Conservation (phyloP, 2,888 invertebrate species). For the Athetis lepigone region DNA sequence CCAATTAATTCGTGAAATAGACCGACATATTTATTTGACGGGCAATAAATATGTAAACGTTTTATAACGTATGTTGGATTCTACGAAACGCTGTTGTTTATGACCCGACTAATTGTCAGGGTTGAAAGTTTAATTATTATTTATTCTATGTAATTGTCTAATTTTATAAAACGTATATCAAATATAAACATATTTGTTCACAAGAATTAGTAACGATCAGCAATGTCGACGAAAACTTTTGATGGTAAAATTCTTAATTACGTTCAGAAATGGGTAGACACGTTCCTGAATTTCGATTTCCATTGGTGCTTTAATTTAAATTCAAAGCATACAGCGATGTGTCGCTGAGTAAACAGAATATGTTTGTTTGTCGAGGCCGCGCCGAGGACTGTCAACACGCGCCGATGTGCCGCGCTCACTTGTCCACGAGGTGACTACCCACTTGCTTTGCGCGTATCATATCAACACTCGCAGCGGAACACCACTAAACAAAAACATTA, state of each 20-base stretch:
- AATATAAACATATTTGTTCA: slow-evolving; percentile 18
- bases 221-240: slow-evolving; percentile 26
- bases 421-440: slow-evolving; percentile 56
- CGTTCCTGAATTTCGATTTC: slow-evolving; percentile 78
- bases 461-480: slow-evolving; percentile 34
- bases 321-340: slow-evolving; percentile 84
- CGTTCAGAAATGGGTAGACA: slow-evolving; percentile 72
- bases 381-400: slow-evolving; percentile 78
- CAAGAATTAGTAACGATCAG: slow-evolving; percentile 22
- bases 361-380: slow-evolving; percentile 81
- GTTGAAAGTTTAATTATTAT: slow-evolving; percentile 44
- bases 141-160: slow-evolving; percentile 17
- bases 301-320: slow-evolving; percentile 82
- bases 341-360: slow-evolving; percentile 84
- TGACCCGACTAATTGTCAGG: slow-evolving; percentile 39
- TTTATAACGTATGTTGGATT: slow-evolving; percentile 53
- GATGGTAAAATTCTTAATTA: slow-evolving; percentile 65
- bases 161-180: slow-evolving; percentile 8
- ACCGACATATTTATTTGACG: slow-evolving; percentile 63
- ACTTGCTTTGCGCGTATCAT: slow-evolving; percentile 53
- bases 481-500: slow-evolving; percentile 41
- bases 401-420: slow-evolving; percentile 67
- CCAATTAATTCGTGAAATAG: slow-evolving; percentile 74
- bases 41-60: slow-evolving; percentile 59
- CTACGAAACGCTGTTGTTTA: slow-evolving; percentile 52